Base-by-base conservation (phyloP, 2,113 vertebrate species). In the Willisornis vidua region DNA sequence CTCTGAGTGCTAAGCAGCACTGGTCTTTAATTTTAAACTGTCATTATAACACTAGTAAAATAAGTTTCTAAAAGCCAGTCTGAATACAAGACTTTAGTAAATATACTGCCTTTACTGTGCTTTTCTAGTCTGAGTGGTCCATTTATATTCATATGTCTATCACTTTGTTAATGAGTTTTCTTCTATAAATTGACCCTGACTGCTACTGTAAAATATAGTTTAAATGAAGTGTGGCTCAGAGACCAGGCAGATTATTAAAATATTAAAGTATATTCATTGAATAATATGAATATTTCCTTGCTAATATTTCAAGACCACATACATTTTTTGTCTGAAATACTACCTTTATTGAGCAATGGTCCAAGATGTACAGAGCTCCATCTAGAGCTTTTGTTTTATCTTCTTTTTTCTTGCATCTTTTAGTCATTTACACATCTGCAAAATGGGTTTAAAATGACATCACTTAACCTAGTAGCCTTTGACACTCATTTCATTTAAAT, bases 201-300 rank as follows among this genome's bases (percentile, higher is more conserved):
- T 81, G 33, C 35, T 85, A 58, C 57, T 84, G 39, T 59, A 92
- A 93, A 87, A 94, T 89, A 80, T 41, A 85, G 35, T 54, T 93
- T 81, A 91, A 96, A 91, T 87, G 77, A 90, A 95, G 72, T 87
- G 72, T 93, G 63, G 43, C 65, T 96, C 93, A 79, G 51, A 83
- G 55, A 68, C 43, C 39, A 68, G 29, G 8, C 35, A 81, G 61
- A 89, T 91, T 85, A 96, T 92, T 87, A 86, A 83, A 93, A 88
- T 93, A 62, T 39, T 73, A n/a, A 84, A 76, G 26, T 73, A 66
- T 80, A 88, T 46, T 86, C 41, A 58, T 59, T 58, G 61, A 62
- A 66, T 72, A 29, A 58, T 74, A 62, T 58, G 6, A 79, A 52
- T 76, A 61, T 62, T 74, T 81, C 83, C 46, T 80, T 70, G 46